These are phyloP conservation scores for Decapterus maruadsi DNA, from an alignment of 2,797 vertebrate species.

Conservation along the genomic window DNA sequence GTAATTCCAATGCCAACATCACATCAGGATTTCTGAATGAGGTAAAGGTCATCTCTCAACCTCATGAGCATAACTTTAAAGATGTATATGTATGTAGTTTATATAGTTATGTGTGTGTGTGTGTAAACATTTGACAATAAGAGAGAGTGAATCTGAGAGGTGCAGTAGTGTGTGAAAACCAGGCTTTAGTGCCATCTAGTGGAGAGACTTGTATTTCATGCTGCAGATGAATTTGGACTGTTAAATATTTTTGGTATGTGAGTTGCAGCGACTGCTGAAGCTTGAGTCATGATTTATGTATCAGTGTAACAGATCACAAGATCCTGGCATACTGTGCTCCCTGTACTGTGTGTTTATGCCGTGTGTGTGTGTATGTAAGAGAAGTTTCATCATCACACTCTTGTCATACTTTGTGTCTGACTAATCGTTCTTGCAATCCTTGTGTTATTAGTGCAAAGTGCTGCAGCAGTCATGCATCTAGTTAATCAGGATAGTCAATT, in stretches of 20 bases:
- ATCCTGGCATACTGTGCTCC: not conserved
- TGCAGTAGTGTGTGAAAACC: not conserved
- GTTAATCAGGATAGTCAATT: not conserved
- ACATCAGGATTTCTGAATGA: not conserved
- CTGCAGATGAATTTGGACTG: not conserved
- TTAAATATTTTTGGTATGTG: not conserved
- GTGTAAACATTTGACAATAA: not conserved
- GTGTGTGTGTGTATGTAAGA: not conserved
- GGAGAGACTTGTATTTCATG: conserved; percentile 8
- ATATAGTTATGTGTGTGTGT: too few relatives aligned
- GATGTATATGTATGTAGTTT: too few relatives aligned
- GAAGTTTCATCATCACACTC: not conserved
- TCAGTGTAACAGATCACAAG: conserved; percentile 12
- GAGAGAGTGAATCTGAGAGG: not conserved
- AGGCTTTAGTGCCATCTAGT: conserved; percentile 66
- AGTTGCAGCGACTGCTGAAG: not conserved
- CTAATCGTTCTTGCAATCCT: not conserved
- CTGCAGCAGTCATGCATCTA: not conserved
- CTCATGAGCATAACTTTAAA: not conserved
- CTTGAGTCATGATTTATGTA: conserved; percentile 16
- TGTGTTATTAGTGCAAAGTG: not conserved
- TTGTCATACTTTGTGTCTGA: not conserved
- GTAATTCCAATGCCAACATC: not conserved
- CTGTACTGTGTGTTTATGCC: conserved; percentile 10
- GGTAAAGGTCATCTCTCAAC: not conserved